Conservation (phyloP, 1,140 invertebrate genomes). For the Rhopalosiphum padi region DNA sequence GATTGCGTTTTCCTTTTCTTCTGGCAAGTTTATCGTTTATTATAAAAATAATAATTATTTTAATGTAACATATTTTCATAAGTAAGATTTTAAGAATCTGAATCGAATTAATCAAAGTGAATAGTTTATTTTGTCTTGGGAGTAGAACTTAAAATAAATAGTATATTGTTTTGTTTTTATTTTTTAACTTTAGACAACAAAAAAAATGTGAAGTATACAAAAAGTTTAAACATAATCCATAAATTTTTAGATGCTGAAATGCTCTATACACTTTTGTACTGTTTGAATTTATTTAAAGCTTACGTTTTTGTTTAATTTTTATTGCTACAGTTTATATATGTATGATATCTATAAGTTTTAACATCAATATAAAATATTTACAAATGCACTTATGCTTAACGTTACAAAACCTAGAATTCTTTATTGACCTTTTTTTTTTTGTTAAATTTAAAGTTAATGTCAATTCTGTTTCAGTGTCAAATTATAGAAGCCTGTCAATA, state of each 20-base stretch:
- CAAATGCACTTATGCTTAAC: neutral
- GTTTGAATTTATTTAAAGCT: neutral
- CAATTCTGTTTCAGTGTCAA: conserved; percentile 44
- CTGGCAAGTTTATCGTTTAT: neutral
- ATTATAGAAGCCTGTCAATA: conserved; percentile 32
- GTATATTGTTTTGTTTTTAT: neutral
- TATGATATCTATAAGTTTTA: neutral
- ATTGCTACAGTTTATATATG: neutral
- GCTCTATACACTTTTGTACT: neutral
- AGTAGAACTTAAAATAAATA: neutral
- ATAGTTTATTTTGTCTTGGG: neutral
- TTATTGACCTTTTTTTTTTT: neutral
- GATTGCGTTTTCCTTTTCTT: neutral
- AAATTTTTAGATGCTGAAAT: neutral
- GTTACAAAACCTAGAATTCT: neutral
- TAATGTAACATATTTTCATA: neutral
- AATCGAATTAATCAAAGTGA: neutral
- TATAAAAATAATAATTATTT: neutral
- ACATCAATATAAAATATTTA: neutral
- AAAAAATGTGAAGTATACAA: neutral
- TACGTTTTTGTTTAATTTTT: neutral
- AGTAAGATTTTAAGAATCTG: neutral
- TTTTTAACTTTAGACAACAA: neutral
- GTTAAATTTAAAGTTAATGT: conserved; percentile 4
- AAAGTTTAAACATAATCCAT: neutral